These are phyloP conservation scores for Aleiodes sp. DNA, from an alignment of 1,140 invertebrate species.

Conservation along the genomic window DNA sequence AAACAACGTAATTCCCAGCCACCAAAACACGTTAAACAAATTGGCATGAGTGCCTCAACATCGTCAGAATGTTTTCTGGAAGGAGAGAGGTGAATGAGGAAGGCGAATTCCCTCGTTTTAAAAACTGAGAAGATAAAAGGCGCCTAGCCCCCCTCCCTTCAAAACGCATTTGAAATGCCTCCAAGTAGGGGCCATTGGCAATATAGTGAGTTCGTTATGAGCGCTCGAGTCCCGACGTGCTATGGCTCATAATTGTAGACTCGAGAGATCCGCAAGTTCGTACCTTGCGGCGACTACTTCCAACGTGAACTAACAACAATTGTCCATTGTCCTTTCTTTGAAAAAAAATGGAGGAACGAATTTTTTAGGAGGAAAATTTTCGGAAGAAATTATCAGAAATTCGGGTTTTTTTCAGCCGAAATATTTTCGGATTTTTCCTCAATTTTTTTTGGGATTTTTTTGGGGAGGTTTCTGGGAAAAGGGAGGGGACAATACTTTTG, in stretches of 20 bases:
- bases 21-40: not conserved
- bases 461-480: not conserved
- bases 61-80: not conserved
- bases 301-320: slow-evolving; percentile 55
- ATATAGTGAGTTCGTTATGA: slow-evolving; percentile 65
- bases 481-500: slow-evolving; percentile 53
- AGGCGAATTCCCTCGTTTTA: not conserved
- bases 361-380: too few relatives aligned
- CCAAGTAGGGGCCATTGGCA: slow-evolving; percentile 41
- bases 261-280: slow-evolving; percentile 43
- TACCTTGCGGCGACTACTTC: slow-evolving; percentile 53
- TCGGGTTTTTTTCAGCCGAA: not conserved
- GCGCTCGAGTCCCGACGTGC: slow-evolving; percentile 53
- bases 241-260: slow-evolving; percentile 66
- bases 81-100: not conserved
- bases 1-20: not conserved
- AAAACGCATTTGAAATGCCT: not conserved
- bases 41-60: not conserved
- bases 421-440: not conserved
- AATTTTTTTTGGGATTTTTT: not conserved
- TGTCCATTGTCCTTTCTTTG: slow-evolving; percentile 45
- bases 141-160: not conserved
- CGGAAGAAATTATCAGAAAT: not conserved
- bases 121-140: slow-evolving; percentile 15
- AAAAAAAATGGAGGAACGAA: too few relatives aligned